Evolutionary conservation across 2,888 invertebrate species (phyloP), one percentile per base, ranked within the genome.

Genomic region (Petrolisthes manimaculis): DNA sequence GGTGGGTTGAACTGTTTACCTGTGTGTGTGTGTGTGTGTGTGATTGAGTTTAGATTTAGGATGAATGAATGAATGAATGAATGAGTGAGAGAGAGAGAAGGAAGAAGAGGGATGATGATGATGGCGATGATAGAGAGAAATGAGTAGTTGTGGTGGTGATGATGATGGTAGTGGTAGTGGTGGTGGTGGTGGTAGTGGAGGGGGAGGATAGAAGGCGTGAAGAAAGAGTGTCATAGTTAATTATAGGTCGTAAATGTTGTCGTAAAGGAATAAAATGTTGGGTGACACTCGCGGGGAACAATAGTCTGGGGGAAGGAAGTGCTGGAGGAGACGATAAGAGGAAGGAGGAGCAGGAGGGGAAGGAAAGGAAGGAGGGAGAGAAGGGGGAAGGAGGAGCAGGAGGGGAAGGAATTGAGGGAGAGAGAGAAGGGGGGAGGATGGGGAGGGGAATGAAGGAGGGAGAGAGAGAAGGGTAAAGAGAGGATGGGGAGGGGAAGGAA

Each of bases 191-290:
- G 51, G 71, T 37, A 83, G 53, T 71, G 71, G 37, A 71, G 53
- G 69, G n/a, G 83, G 37, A n/a, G n/a, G 51, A 53, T 14, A 71
- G 71, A 53, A 24, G 69, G 21, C 18, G 56, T 18, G 21, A 69
- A 53, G 24, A 71, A 3, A 71, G 83, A 71, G 61, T 24, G 51
- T 54, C 21, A 71, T 54, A 6, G 54, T 12, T 67, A 82, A 67
- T 61, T 82, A 67, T 82, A 18, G 21, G 18, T 61, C 82, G 37
- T 61, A 61, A 82, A 79, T 9, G 56, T n/a, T 55, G 79, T 79
- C 79, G 79, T 79, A 79, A 79, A 79, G 55, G 54, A 79, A 79
- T 79, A 79, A 79, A 79, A 79, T 79, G 79, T 79, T 55, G 54
- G 54, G 79, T 56, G 56, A 54, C 56, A 54, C 56, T 79, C 71